phyloP scores from a whole-genome alignment of 1,140 invertebrate species.

The Pogonognathellus flavescens region DNA sequence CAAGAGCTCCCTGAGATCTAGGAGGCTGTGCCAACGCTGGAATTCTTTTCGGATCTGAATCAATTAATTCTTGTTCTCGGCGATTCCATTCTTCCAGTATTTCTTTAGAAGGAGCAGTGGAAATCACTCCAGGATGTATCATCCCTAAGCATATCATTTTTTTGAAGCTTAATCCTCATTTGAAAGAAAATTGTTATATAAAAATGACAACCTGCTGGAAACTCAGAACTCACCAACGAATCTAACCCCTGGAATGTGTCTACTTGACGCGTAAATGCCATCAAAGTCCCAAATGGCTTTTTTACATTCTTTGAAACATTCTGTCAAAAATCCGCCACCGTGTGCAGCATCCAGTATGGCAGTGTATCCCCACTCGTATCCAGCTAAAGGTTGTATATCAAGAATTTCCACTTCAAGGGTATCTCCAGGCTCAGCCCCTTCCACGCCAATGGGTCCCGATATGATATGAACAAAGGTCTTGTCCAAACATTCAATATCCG shows the following conservation, averaged over 20 bases:
- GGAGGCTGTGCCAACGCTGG: no score
- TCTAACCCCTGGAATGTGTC: conserved; percentile 62
- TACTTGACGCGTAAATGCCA: conserved; percentile 61
- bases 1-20: no score
- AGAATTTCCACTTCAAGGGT: conserved; percentile 62
- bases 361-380: conserved; percentile 59
- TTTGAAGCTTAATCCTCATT: no score
- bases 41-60: no score
- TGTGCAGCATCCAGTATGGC: conserved; percentile 57
- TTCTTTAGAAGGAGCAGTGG: no score
- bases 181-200: no score
- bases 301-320: conserved; percentile 16
- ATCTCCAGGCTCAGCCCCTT: conserved; percentile 63
- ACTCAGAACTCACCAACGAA: conserved; percentile 25
- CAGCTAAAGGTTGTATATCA: conserved; percentile 55
- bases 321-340: conserved; percentile 49
- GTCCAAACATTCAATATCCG: conserved; percentile 51
- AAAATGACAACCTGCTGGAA: no score
- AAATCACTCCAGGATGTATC: no score
- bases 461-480: conserved; percentile 32
- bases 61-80: no score
- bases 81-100: no score
- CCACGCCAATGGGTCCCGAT: conserved; percentile 59
- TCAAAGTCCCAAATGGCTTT: conserved; percentile 64
- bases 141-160: no score